A percentile compares a stretch with the other conserved stretches of the same genome.
Evolutionary conservation across 2,113 vertebrate genomes (phyloP).

Genomic region (Spea multiplicata): DNA sequence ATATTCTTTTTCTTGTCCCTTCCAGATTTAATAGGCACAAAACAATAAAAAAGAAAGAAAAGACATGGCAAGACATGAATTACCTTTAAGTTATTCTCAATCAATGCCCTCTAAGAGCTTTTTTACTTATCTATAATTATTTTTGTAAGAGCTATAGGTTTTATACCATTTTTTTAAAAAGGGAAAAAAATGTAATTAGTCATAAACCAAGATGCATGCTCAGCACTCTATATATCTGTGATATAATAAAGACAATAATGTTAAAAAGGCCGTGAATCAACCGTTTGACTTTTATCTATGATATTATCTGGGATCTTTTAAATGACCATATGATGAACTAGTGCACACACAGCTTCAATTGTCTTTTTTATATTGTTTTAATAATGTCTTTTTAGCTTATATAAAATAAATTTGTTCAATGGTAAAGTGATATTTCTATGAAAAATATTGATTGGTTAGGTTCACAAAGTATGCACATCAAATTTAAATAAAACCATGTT

Average conservation of each 20-base stretch:
- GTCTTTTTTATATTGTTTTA: slow-evolving; percentile 4
- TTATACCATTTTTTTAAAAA: slow-evolving; percentile 11
- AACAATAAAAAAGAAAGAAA: slow-evolving; percentile 9
- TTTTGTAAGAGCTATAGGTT: slow-evolving; percentile 27
- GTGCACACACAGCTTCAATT: slow-evolving; percentile 22
- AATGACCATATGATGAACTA: slow-evolving; percentile 44
- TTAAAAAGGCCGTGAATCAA: slow-evolving; percentile 32
- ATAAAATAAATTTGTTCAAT: slow-evolving; percentile 23
- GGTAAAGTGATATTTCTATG: slow-evolving; percentile 23
- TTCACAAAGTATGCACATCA: slow-evolving; percentile 18
- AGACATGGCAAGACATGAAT: slow-evolving; percentile 25
- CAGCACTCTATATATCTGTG: slow-evolving; percentile 13
- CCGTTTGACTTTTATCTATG: slow-evolving; percentile 25
- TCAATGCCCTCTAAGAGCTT: slow-evolving; percentile 31
- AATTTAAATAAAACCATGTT: too few relatives aligned
- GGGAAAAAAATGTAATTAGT: slow-evolving; percentile 28
- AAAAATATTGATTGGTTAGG: slow-evolving; percentile 23
- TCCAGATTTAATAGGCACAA: slow-evolving; percentile 1
- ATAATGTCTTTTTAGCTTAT: slow-evolving; percentile 22
- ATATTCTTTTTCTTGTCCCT: slow-evolving; percentile 19
- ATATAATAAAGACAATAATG: slow-evolving; percentile 41
- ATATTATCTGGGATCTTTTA: slow-evolving; percentile 43
- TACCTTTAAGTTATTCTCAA: slow-evolving; percentile 28
- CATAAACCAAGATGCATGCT: slow-evolving; percentile 35
- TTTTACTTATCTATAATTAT: slow-evolving; percentile 46